phyloP scores from a whole-genome alignment of 2,797 vertebrate species.

The Catharus ustulatus region DNA sequence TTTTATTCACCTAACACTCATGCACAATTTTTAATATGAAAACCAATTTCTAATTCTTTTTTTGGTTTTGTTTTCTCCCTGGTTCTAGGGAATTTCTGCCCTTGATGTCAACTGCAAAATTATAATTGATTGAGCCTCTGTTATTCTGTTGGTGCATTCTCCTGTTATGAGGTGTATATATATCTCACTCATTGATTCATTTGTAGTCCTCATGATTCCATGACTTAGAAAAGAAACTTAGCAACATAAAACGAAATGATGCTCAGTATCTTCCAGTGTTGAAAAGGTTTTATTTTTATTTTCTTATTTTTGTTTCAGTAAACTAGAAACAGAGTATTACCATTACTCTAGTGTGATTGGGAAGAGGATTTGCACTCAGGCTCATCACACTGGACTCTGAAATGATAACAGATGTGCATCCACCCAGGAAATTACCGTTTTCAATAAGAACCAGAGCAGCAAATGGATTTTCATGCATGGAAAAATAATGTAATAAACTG shows the following conservation, averaged over 20 bases:
- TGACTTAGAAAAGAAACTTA: too few relatives aligned
- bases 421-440: conserved; percentile 68
- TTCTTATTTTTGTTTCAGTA: background rate
- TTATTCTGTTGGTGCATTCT: background rate
- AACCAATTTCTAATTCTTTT: background rate
- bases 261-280: too few relatives aligned
- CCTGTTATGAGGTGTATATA: background rate
- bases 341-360: background rate
- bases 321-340: background rate
- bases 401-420: conserved; percentile 51
- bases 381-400: conserved; percentile 33
- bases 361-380: background rate
- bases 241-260: too few relatives aligned
- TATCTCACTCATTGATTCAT: too few relatives aligned
- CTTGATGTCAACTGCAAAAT: background rate
- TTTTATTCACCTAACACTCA: background rate
- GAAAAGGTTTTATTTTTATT: background rate
- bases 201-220: too few relatives aligned
- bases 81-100: background rate
- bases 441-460: conserved; percentile 60
- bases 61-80: background rate
- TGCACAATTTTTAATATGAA: background rate
- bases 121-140: background rate
- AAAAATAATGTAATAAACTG: conserved; percentile 61
- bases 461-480: conserved; percentile 64